Conservation (phyloP, 2,888 invertebrate species). For the Lasioglossum villosulum region DNA sequence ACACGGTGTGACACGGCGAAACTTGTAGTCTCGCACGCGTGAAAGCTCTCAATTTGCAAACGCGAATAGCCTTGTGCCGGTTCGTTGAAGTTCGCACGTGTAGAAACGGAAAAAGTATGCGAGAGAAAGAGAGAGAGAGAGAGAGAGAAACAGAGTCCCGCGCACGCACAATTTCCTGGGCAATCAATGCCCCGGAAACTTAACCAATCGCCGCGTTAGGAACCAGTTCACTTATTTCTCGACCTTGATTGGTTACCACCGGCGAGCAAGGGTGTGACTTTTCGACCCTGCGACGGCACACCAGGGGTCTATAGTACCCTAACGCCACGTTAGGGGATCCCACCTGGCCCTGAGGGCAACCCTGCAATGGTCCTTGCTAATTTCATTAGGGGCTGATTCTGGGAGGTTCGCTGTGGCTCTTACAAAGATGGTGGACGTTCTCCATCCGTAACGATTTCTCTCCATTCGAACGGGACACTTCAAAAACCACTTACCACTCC, state of each 20-base stretch:
- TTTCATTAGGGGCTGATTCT: slow-evolving; percentile 80
- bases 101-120: neutral
- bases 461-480: slow-evolving; percentile 44
- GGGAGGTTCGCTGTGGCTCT: slow-evolving; percentile 59
- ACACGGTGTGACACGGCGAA: neutral
- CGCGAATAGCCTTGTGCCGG: slow-evolving; percentile 42
- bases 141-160: slow-evolving; percentile 3
- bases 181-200: slow-evolving; percentile 83
- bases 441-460: slow-evolving; percentile 30
- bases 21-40: neutral
- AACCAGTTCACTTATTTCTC: slow-evolving; percentile 78
- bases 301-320: slow-evolving; percentile 28
- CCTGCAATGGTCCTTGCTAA: slow-evolving; percentile 77
- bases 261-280: slow-evolving; percentile 79
- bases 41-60: slow-evolving; percentile 49
- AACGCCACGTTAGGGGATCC: slow-evolving; percentile 40
- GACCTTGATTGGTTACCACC: slow-evolving; percentile 79
- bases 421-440: slow-evolving; percentile 70
- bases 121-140: neutral
- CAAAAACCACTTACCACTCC: slow-evolving; percentile 39
- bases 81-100: slow-evolving; percentile 46
- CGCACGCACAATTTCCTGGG: slow-evolving; percentile 82
- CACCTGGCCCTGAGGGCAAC: slow-evolving; percentile 74
- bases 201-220: slow-evolving; percentile 77
- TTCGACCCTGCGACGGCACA: slow-evolving; percentile 64